Evolutionary conservation across 1,140 invertebrate species (phyloP).

Genomic region (Adoxophyes honmai): DNA sequence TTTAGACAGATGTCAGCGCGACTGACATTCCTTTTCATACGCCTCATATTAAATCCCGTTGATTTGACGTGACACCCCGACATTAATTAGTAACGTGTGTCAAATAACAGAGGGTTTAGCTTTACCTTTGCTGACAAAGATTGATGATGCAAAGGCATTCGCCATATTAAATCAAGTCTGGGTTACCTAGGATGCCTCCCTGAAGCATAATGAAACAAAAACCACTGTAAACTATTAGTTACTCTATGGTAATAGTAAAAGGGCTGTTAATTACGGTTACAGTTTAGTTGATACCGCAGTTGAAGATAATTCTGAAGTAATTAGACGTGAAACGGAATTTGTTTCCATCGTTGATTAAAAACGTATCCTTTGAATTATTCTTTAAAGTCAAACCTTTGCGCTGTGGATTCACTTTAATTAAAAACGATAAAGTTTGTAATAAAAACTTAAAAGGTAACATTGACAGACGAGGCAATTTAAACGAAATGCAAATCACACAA

Average conservation of each 20-base stretch:
- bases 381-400: no score
- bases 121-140: constrained; percentile 2
- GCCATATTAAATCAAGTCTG: constrained; percentile 8
- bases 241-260: neutral
- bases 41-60: constrained; percentile 2
- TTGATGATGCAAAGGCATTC: neutral
- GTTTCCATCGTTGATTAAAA: neutral
- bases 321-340: neutral
- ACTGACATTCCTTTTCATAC: constrained; percentile 8
- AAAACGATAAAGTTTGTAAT: no score
- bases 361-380: neutral
- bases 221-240: neutral
- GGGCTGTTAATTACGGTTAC: neutral
- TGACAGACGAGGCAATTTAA: no score
- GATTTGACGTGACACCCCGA: constrained; percentile 6
- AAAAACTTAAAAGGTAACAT: no score
- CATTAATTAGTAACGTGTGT: constrained; percentile 4
- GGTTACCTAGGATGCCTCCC: neutral
- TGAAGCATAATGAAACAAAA: neutral
- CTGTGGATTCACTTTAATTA: no score
- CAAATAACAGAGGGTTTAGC: constrained; percentile 1
- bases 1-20: neutral
- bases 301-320: neutral
- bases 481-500: no score
- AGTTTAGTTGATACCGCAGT: neutral